Conservation (phyloP, 2,113 vertebrate species). For the Nothocercus julius region DNA sequence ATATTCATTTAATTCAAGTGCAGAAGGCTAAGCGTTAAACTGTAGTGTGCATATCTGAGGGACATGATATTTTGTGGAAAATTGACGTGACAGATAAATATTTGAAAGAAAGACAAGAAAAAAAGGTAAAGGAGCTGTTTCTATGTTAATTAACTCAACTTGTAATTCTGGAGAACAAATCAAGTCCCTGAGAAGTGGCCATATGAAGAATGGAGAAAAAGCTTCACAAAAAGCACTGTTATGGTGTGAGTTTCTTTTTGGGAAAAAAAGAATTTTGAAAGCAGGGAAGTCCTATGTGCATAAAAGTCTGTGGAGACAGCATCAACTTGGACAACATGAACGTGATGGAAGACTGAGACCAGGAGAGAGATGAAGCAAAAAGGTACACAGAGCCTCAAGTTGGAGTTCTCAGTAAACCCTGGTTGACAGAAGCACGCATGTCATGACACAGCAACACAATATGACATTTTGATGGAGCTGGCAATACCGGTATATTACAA, state of each 20-base stretch:
- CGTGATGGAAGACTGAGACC: background rate
- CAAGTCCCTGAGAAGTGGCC: background rate
- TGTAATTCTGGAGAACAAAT: conserved; percentile 4
- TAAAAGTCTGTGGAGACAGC: conserved; percentile 27
- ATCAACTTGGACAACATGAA: conserved; percentile 4
- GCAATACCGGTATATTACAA: background rate
- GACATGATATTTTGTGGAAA: background rate
- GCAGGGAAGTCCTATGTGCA: background rate
- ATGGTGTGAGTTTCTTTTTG: background rate
- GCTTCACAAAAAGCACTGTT: background rate
- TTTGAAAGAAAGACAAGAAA: background rate
- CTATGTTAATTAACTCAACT: background rate
- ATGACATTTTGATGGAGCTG: background rate
- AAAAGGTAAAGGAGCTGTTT: background rate
- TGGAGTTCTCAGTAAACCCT: background rate
- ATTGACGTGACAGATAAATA: background rate
- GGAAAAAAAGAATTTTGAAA: conserved; percentile 34
- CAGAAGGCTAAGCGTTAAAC: background rate
- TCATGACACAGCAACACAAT: background rate
- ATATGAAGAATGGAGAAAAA: background rate
- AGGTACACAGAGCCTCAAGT: background rate
- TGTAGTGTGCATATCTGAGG: background rate
- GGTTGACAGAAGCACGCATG: background rate
- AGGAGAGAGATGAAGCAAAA: background rate
- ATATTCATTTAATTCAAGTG: background rate